These are phyloP conservation scores for Clarias gariepinus DNA, from an alignment of 2,113 vertebrate genomes.

Conservation along the genomic window DNA sequence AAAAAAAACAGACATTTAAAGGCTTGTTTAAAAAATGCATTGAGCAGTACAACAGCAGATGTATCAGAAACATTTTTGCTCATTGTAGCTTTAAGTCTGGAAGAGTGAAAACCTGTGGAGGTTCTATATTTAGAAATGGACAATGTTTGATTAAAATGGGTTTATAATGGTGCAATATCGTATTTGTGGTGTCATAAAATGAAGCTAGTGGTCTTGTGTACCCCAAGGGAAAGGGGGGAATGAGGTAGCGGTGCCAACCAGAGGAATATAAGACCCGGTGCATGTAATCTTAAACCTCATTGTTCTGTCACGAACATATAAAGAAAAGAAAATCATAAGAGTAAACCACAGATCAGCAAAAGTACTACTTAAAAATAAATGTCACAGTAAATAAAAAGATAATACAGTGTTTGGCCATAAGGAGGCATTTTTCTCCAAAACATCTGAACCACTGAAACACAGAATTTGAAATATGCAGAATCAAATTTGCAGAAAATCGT, in stretches of 20 bases:
- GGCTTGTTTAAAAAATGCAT: not conserved
- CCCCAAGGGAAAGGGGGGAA: not conserved
- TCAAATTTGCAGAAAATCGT: not conserved
- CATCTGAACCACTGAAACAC: not conserved
- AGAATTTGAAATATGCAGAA: not conserved
- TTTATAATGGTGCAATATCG: not conserved
- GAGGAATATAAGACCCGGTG: not conserved
- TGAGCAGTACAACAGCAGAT: not conserved
- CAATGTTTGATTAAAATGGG: not conserved
- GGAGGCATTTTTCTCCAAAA: slow-evolving; percentile 2
- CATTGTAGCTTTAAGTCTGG: not conserved
- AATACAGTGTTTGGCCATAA: not conserved
- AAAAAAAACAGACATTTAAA: not conserved
- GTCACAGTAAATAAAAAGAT: not conserved
- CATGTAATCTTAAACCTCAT: not conserved
- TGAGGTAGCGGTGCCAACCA: not conserved
- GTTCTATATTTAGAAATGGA: not conserved
- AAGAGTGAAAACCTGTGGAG: not conserved
- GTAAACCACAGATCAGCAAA: not conserved
- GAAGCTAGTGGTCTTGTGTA: not conserved
- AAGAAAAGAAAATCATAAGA: not conserved
- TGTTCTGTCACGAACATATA: not conserved
- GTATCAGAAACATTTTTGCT: not conserved
- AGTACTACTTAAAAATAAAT: not conserved
- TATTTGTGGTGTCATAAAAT: not conserved